These are phyloP conservation scores for Ormyrus rosae DNA, from an alignment of 2,888 invertebrate species.

Conservation along the genomic window DNA sequence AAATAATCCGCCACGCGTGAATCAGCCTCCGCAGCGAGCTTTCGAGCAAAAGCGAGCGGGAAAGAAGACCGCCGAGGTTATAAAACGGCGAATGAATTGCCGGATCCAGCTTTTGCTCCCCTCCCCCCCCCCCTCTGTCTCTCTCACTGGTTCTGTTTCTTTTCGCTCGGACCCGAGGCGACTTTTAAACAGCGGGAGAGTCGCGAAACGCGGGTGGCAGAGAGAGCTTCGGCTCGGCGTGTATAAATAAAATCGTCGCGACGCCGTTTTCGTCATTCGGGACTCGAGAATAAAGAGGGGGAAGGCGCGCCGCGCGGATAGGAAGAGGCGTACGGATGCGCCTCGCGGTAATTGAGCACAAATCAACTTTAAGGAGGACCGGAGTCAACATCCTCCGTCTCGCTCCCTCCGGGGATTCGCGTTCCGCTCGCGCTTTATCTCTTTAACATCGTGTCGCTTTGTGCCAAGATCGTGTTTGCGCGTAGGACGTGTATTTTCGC, in stretches of 20 bases:
- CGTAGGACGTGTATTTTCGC: slow-evolving; percentile 63
- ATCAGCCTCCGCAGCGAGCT: slow-evolving; percentile 57
- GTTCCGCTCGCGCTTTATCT: slow-evolving; percentile 52
- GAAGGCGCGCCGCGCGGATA: slow-evolving; percentile 37
- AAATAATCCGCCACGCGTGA: slow-evolving; percentile 70
- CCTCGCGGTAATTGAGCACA: slow-evolving; percentile 75
- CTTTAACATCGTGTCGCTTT: slow-evolving; percentile 56
- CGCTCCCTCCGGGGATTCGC: slow-evolving; percentile 35
- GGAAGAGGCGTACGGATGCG: slow-evolving; percentile 60
- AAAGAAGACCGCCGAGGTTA: slow-evolving; percentile 63
- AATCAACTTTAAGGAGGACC: slow-evolving; percentile 75
- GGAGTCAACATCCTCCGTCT: slow-evolving; percentile 53
- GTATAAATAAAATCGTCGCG: slow-evolving; percentile 75
- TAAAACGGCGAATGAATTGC: slow-evolving; percentile 74
- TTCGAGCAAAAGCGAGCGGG: slow-evolving; percentile 41
- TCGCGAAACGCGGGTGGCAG: slow-evolving; percentile 64
- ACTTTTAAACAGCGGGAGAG: slow-evolving; percentile 40
- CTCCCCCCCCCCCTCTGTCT: slow-evolving; percentile 8
- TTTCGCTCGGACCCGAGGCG: neutral
- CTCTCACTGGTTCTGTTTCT: slow-evolving; percentile 7
- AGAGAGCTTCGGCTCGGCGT: slow-evolving; percentile 48
- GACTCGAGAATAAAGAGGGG: slow-evolving; percentile 64
- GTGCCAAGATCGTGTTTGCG: slow-evolving; percentile 61
- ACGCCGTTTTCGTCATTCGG: slow-evolving; percentile 51
- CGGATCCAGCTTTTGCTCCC: slow-evolving; percentile 61